Percentiles rank a stretch among this genome's conserved stretches.
Evolutionary conservation across 2,797 vertebrate species (phyloP).

Genomic region (Sebastes glaucus): DNA sequence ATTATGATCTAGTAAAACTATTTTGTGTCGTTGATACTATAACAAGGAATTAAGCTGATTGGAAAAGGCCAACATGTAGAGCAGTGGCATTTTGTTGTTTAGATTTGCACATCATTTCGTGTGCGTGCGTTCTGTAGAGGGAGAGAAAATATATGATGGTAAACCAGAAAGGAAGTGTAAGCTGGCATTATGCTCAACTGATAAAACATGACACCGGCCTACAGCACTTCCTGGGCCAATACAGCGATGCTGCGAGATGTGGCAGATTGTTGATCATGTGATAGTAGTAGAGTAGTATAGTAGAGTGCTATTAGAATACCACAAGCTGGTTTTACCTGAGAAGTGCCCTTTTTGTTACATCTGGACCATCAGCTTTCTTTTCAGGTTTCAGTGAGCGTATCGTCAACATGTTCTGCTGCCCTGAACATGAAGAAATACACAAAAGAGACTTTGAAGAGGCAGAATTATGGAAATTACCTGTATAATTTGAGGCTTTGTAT

Average conservation of each 20-base stretch:
- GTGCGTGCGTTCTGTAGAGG: neutral
- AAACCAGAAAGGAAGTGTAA: neutral
- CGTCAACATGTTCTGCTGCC: neutral
- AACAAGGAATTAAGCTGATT: neutral
- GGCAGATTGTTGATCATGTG: neutral
- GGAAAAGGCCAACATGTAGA: neutral
- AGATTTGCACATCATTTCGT: neutral
- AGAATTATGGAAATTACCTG: neutral
- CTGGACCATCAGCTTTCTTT: neutral
- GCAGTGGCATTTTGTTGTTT: neutral
- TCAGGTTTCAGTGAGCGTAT: neutral
- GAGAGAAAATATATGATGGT: neutral
- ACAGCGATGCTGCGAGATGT: neutral
- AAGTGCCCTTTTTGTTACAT: conserved; percentile 49
- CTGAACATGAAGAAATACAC: neutral
- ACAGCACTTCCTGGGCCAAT: neutral
- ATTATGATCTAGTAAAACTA: neutral
- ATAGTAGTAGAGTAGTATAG: neutral
- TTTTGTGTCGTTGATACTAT: neutral
- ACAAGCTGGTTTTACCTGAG: conserved; percentile 47
- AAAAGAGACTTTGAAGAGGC: neutral
- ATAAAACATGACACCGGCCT: neutral
- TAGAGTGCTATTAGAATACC: neutral
- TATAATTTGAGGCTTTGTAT: neutral
- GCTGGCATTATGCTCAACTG: neutral